A percentile compares a stretch with the other conserved stretches of the same genome.
phyloP scores from a whole-genome alignment of 2,888 invertebrate genomes.

The Agonopterix arenella region DNA sequence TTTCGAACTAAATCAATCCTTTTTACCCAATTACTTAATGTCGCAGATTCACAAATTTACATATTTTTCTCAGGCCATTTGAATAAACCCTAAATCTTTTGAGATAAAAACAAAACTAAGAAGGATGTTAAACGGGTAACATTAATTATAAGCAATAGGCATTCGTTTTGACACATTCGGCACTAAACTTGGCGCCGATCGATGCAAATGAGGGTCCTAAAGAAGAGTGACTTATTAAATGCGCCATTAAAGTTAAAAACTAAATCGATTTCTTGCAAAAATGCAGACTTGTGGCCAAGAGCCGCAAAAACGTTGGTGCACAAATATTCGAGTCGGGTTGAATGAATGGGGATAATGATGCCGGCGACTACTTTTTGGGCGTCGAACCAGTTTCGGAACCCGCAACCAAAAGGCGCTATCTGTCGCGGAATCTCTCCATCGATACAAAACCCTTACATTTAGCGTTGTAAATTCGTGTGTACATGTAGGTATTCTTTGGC shows the following conservation, averaged over 20 bases:
- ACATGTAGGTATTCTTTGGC: neutral
- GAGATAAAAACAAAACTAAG: neutral
- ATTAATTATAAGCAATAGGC: constrained; percentile 4
- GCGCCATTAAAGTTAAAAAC: constrained; percentile 21
- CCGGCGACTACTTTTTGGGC: constrained; percentile 33
- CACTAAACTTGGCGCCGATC: constrained; percentile 3
- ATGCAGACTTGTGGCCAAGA: constrained; percentile 6
- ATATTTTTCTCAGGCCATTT: too few relatives aligned
- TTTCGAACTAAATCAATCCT: too few relatives aligned
- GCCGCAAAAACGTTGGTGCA: constrained; percentile 13
- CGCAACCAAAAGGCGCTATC: constrained; percentile 35
- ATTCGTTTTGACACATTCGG: constrained; percentile 7
- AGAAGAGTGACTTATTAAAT: constrained; percentile 11
- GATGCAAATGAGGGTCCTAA: constrained; percentile 11
- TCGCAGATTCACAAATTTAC: too few relatives aligned
- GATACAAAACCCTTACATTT: constrained; percentile 36
- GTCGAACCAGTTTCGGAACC: constrained; percentile 41
- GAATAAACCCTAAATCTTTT: too few relatives aligned
- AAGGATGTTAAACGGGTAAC: neutral
- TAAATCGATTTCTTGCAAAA: constrained; percentile 30
- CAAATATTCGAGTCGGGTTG: constrained; percentile 32
- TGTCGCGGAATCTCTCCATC: constrained; percentile 37
- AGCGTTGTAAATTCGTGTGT: constrained; percentile 25
- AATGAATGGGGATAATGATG: constrained; percentile 44
- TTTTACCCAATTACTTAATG: too few relatives aligned